A percentile compares a stretch with the other conserved stretches of the same genome.
Evolutionary conservation across 2,113 vertebrate genomes (phyloP).

Genomic region (Anser brachyrhynchus): DNA sequence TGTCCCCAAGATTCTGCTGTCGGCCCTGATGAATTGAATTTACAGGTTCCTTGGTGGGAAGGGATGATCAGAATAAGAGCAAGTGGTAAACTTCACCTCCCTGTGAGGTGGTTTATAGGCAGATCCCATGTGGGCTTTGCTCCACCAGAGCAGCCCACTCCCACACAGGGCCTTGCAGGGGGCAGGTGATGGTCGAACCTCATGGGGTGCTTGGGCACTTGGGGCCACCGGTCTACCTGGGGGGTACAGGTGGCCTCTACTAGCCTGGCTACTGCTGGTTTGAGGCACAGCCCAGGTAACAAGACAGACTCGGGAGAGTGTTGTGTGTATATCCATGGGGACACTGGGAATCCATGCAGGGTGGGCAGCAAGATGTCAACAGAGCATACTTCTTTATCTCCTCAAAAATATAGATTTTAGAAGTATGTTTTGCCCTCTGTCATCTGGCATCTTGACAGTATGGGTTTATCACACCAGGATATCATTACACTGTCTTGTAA

Average conservation of each 20-base stretch:
- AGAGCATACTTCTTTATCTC: neutral
- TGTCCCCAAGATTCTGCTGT: neutral
- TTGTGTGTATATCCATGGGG: too few relatives aligned
- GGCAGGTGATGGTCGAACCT: neutral
- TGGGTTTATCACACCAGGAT: neutral
- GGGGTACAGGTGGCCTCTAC: too few relatives aligned
- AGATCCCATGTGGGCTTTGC: too few relatives aligned
- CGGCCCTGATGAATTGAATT: neutral
- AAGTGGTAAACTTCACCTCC: neutral
- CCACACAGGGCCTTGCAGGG: too few relatives aligned
- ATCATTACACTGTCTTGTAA: neutral
- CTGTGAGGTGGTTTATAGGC: neutral
- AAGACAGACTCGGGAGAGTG: too few relatives aligned
- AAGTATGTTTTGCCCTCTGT: neutral
- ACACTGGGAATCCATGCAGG: too few relatives aligned
- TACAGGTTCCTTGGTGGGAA: neutral
- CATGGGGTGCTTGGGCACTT: neutral
- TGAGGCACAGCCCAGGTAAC: neutral
- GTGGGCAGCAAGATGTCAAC: neutral
- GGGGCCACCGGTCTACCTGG: neutral
- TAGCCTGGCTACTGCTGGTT: accelerated
- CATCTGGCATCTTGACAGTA: neutral
- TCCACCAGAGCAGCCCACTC: neutral
- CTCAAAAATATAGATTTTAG: neutral
- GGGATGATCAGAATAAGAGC: neutral